Base-by-base conservation (phyloP, 2,888 invertebrate genomes). In the Scaptodrosophila latifasciaeformis region DNA sequence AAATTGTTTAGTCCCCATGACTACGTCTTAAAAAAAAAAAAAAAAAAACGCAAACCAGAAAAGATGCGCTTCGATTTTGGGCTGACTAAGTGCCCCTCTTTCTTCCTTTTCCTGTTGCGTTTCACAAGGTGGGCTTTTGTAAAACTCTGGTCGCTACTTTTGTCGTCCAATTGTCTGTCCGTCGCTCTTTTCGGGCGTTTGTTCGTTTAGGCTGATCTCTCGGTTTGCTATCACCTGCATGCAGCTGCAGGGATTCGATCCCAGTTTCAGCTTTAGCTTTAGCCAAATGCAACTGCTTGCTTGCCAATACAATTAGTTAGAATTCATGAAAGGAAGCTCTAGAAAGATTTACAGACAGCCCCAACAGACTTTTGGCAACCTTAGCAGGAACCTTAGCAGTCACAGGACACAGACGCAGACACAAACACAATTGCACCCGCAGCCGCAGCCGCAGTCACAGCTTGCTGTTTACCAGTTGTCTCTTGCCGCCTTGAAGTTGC, bases 281-380 rank as follows among this genome's bases (percentile, higher is more conserved):
- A 5, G 35, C 21, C 10, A 31, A n/a, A 51, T 53, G 30, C 37
- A 35, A 35, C 35, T 77, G 76, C 19, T 15, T 19, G 15, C 70
- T 68, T 51, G 70, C 65, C 79, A 70, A 76, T 79, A 81, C 82
- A 81, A 82, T 83, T 82, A 82, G 83, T 82, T 82, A 81, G 82
- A 82, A 82, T 81, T 76, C 80, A 82, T 80, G 80, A 82, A 78
- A 78, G 81, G 62, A 49, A 2, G 59, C 53, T 47, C 29, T 40
- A 43, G 44, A 30, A 18, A 30, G 44, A 30, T 29, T 45, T 47
- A 53, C 49, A 34, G 45, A 49, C 48, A 49, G 66, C 75, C 78
- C 78, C 61, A 56, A 63, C 54, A 54, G 58, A 59, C 71, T 77
- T 74, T 74, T 71, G 60, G 79, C 67, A 58, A 58, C 42, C 48